Base-by-base conservation (phyloP, 2,797 vertebrate species). In the Anniella stebbinsi region DNA sequence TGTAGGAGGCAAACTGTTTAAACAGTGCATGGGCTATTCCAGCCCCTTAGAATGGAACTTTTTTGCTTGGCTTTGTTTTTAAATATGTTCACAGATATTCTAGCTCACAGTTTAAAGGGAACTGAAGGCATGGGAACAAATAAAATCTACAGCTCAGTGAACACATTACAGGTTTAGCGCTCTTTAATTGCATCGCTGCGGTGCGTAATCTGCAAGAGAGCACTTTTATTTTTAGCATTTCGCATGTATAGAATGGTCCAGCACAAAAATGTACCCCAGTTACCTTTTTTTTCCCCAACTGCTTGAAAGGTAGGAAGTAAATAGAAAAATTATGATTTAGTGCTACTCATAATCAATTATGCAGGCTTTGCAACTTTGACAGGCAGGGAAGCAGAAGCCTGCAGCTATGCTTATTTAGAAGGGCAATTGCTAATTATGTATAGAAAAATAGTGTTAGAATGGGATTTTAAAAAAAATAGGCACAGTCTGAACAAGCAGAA, bases 1-100 rank as follows among this genome's bases (percentile, higher is more conserved):
- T 89, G 70, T 78, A 84, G 8, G 36, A 84, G 92, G 90, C 92
- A 73, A 41, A 30, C 30, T 66, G 2, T 4, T 92, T 80, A 78
- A 93, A 57, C 41, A 87, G 12, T 3, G 10, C 5, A 21, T 66
- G 57, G 18, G 70, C 87, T 88, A 60, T 1, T 54, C 51, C 66
- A 78, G 69, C 21, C 7, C 78, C 41, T 70, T 18, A 73, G 25
- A 89, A 0, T 11, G 63, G 48, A 89, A 77, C 54, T 48, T 0
- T 80, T 88, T 45, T 45, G 73, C 54, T 66, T 60, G 75, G 5
- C 0, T 45, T 87, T 2, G 84, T 88, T 81, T 11, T 60, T 84
- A 33, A 88, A 33, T n/a, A 17, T 38, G 15, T 87, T 45, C 69
- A 66, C 21, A 51, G 0, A 76, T 38, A 25, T 28, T 0, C 48